phyloP scores from a whole-genome alignment of 2,797 vertebrate genomes.

The Dipus sagitta region DNA sequence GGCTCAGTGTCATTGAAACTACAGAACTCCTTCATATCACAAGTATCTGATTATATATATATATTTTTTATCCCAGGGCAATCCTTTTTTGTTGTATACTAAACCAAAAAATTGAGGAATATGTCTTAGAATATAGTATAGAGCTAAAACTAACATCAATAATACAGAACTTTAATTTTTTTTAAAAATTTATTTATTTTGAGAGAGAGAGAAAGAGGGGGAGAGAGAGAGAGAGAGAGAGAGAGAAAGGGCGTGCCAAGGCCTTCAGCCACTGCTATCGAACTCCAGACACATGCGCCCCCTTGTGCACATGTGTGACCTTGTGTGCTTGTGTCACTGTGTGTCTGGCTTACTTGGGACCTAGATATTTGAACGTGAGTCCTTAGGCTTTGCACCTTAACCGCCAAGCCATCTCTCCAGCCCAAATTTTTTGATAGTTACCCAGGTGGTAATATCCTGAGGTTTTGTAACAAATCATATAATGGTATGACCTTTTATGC shows the following conservation, averaged over 20 bases:
- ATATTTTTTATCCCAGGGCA: slow-evolving; percentile 61
- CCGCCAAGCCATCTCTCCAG: too few relatives aligned
- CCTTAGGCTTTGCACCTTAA: too few relatives aligned
- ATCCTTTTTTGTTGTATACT: slow-evolving; percentile 32
- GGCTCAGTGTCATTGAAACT: neutral
- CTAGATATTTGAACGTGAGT: too few relatives aligned
- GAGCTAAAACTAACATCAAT: slow-evolving; percentile 69
- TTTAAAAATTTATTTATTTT: neutral
- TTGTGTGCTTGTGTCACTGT: too few relatives aligned
- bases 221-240: too few relatives aligned
- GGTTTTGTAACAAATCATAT: slow-evolving; percentile 63
- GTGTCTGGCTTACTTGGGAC: too few relatives aligned
- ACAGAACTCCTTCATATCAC: slow-evolving; percentile 38
- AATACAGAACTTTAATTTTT: slow-evolving; percentile 47
- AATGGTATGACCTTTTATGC: slow-evolving; percentile 47
- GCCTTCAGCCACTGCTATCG: too few relatives aligned
- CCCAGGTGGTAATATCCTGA: neutral
- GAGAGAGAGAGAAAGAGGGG: too few relatives aligned
- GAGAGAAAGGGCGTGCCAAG: too few relatives aligned
- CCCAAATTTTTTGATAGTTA: slow-evolving; percentile 59
- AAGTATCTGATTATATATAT: neutral
- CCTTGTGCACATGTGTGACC: too few relatives aligned
- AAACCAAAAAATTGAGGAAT: slow-evolving; percentile 12
- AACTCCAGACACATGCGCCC: too few relatives aligned
- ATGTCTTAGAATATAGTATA: slow-evolving; percentile 57